Percentiles rank a stretch among this genome's conserved stretches.
phyloP scores from a whole-genome alignment of 2,113 vertebrate species.

The Zootoca vivipara region DNA sequence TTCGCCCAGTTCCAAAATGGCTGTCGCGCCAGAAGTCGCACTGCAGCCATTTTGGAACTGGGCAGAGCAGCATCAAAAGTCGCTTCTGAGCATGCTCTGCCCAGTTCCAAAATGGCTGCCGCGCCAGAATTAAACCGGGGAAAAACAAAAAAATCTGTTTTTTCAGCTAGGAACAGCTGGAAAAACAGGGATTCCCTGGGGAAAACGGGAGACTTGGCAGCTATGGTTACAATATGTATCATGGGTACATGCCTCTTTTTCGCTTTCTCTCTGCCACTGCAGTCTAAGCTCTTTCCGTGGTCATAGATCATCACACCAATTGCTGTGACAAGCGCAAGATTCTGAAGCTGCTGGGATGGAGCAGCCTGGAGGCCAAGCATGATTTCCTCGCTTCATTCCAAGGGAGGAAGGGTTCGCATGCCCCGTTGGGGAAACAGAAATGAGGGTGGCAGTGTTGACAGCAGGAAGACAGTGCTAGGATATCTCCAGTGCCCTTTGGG shows the following conservation, averaged over 20 bases:
- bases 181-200: too few species aligned
- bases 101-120: too few species aligned
- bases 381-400: neutral
- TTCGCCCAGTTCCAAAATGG: too few species aligned
- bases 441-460: neutral
- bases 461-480: neutral
- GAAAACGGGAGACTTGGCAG: too few species aligned
- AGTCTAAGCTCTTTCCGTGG: neutral
- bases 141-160: too few species aligned
- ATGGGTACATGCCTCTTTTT: neutral
- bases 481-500: neutral
- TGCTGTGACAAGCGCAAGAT: slow-evolving; percentile 14
- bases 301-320: slow-evolving; percentile 26
- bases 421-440: neutral
- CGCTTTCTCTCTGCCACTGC: neutral
- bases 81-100: too few species aligned
- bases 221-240: too few species aligned
- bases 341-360: slow-evolving; percentile 1
- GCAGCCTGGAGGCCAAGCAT: neutral
- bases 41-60: too few species aligned
- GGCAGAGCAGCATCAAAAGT: too few species aligned
- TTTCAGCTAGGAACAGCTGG: too few species aligned
- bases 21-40: too few species aligned
- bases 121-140: too few species aligned
- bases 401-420: neutral